These are phyloP conservation scores for Microcebus lehilahytsara DNA, from an alignment of 2,113 vertebrate species.

Conservation along the genomic window DNA sequence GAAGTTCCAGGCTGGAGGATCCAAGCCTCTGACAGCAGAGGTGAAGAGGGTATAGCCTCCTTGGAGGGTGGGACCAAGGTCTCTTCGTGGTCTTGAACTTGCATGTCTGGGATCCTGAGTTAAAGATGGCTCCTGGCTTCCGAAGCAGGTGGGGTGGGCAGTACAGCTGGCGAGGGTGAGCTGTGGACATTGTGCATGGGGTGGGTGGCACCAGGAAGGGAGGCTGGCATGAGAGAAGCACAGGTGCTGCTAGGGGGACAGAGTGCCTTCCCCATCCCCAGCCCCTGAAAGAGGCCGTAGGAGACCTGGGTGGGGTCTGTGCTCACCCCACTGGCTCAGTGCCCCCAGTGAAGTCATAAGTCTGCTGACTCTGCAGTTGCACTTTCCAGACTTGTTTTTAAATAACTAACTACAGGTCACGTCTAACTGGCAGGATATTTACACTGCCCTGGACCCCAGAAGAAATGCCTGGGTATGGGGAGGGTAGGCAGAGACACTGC, in stretches of 20 bases:
- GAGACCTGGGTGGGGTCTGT: background rate
- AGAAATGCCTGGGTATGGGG: background rate
- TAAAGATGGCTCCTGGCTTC: background rate
- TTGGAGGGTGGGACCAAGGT: background rate
- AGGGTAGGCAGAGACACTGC: background rate
- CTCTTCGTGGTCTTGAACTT: background rate
- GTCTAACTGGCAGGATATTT: background rate
- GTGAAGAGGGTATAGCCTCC: background rate
- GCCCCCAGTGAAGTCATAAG: background rate
- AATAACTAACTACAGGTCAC: background rate
- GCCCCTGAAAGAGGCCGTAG: background rate
- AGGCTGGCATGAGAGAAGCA: background rate
- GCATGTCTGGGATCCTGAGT: accelerated
- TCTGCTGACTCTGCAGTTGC: background rate
- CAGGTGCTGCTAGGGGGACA: background rate
- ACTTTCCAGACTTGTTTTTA: background rate
- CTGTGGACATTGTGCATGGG: background rate
- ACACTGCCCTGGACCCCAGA: background rate
- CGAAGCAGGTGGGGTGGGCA: background rate
- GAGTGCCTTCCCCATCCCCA: background rate
- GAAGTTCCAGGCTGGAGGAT: background rate
- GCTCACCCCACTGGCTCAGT: background rate
- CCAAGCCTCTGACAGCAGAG: background rate
- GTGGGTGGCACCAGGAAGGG: accelerated
- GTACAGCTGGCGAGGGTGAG: background rate